Evolutionary conservation across 2,888 invertebrate species (phyloP).

Genomic region (Stegana nigrithorax): DNA sequence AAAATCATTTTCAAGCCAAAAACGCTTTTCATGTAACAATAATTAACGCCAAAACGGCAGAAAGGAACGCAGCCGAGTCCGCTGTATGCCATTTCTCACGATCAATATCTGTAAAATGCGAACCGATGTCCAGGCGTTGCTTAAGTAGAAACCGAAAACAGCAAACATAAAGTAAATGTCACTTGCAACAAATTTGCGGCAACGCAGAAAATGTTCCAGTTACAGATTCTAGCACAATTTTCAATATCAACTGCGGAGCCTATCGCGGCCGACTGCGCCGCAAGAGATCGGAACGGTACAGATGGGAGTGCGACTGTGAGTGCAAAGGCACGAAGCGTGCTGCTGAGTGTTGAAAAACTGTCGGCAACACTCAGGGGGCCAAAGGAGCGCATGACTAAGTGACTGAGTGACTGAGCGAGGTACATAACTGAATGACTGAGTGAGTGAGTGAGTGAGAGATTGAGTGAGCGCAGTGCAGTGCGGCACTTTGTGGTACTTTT

Average conservation of each 20-base stretch:
- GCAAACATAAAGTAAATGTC: slow-evolving; percentile 46
- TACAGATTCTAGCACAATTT: slow-evolving; percentile 49
- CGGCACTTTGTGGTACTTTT: background rate
- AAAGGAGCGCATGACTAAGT: too few relatives aligned
- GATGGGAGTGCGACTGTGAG: slow-evolving; percentile 18
- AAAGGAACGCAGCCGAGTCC: slow-evolving; percentile 46
- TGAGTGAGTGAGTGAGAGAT: background rate
- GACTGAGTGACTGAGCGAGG: background rate
- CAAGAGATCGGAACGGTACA: slow-evolving; percentile 9
- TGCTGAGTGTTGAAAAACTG: slow-evolving; percentile 56
- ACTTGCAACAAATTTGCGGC: slow-evolving; percentile 43
- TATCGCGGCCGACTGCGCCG: background rate
- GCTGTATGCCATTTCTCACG: slow-evolving; percentile 53
- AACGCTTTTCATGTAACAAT: slow-evolving; percentile 31
- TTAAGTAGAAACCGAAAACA: slow-evolving; percentile 36
- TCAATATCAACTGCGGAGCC: slow-evolving; percentile 43
- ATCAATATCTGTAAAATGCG: slow-evolving; percentile 42
- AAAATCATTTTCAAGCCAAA: background rate
- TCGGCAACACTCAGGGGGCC: slow-evolving; percentile 51
- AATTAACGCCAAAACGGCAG: slow-evolving; percentile 49
- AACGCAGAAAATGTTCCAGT: slow-evolving; percentile 50
- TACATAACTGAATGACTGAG: background rate
- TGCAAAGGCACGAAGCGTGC: slow-evolving; percentile 21
- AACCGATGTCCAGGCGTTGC: slow-evolving; percentile 33
- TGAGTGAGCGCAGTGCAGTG: background rate